Base-by-base conservation (phyloP, 2,888 invertebrate genomes). In the Scaptomyza flava region DNA sequence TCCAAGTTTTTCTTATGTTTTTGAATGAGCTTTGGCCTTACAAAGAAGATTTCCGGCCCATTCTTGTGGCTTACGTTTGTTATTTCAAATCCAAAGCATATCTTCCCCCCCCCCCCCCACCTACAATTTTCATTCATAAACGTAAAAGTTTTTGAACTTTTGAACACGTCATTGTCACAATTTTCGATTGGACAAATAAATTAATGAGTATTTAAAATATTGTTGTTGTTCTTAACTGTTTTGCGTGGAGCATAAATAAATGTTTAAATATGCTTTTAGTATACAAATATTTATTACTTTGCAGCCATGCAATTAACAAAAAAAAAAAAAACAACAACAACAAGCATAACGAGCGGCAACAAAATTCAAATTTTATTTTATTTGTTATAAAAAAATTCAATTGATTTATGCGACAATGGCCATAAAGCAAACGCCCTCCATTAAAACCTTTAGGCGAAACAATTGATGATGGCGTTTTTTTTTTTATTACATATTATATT, bases 381-480 rank as follows among this genome's bases (percentile, higher is more conserved):
- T 73, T 59, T 63, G 58, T 11, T 68, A 81, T 68, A 84, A 68
- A 38, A 38, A 84, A 82, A 63, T 65, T 69, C 72, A 85, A 87
- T 87, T 82, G 82, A 82, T 87, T 82, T 87, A 85, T 85, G 85
- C 57, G 85, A 65, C 54, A 61, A 46, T 61, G 75, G 63, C 46
- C 58, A 75, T 77, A 70, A 75, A 79, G 43, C 79, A 63, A 53
- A 75, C 71, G 70, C 61, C 67, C 65, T 45, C 58, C 65, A 59
- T 64, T 45, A 76, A 62, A 76, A 77, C 46, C 56, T 76, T 77
- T 77, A 79, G 67, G 58, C 71, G 47, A 52, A 76, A 53, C 67
- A 79, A 76, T 77, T 77, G 50, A 53, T 63, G 61, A 50, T 61
- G 43, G 20, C 41, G 47, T 34, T 43, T 48, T 30, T 65, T 36